Evolutionary conservation across 2,888 invertebrate genomes (phyloP).

Genomic region (Scaptomyza polygonia): DNA sequence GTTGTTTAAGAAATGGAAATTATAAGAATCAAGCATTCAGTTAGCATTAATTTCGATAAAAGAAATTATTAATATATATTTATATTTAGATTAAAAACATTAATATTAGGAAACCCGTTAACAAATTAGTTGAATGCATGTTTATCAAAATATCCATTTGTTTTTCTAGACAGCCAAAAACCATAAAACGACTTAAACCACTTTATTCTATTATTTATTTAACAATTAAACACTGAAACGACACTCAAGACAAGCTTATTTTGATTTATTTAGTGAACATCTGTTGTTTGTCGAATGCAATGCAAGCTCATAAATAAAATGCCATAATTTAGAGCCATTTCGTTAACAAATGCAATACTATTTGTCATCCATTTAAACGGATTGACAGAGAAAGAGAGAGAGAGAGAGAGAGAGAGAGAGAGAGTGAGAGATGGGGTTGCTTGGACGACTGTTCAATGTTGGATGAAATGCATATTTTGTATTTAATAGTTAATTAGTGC

Average conservation of each 20-base stretch:
- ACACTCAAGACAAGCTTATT: not conserved
- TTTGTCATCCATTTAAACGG: slow-evolving; percentile 21
- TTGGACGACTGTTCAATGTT: not conserved
- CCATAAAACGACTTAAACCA: not conserved
- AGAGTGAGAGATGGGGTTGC: not conserved
- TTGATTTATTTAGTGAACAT: not conserved
- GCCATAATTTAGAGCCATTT: not conserved
- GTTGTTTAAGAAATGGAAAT: no score
- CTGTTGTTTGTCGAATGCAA: not conserved
- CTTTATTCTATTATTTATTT: not conserved
- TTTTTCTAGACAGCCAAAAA: not conserved
- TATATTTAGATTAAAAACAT: no score
- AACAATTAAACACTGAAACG: not conserved
- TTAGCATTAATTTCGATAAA: no score
- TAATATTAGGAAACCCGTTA: no score
- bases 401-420: not conserved
- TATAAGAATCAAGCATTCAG: no score
- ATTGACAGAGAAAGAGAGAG: not conserved
- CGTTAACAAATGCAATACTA: not conserved
- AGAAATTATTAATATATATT: no score
- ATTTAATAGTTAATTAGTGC: slow-evolving; percentile 73
- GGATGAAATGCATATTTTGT: slow-evolving; percentile 43
- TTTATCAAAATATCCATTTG: not conserved
- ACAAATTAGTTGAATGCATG: not conserved
- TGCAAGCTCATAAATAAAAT: slow-evolving; percentile 15